Evolutionary conservation across 2,113 vertebrate genomes (phyloP).

Genomic region (Haemorhous mexicanus): DNA sequence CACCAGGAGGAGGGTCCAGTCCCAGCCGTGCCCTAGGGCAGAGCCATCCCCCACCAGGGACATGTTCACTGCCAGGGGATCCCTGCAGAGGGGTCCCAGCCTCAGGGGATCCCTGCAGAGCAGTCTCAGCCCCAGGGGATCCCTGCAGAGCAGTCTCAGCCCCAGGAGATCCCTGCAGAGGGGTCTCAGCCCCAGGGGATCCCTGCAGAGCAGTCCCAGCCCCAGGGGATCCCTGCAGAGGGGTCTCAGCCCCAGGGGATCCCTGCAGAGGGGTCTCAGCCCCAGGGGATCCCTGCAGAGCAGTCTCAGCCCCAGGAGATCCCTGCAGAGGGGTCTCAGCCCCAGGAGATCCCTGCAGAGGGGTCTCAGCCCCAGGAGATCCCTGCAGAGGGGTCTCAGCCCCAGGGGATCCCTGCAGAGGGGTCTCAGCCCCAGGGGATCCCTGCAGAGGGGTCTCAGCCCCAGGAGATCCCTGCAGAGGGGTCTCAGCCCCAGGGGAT

Average conservation of each 20-base stretch:
- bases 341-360: neutral
- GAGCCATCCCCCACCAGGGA: neutral
- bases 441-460: no score
- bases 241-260: neutral
- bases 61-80: rapidly evolving
- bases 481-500: neutral
- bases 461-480: neutral
- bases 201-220: no score
- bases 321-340: neutral
- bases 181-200: neutral
- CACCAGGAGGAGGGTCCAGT: neutral
- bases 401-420: neutral
- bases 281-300: neutral
- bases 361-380: neutral
- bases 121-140: neutral
- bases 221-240: no score
- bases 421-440: neutral
- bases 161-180: neutral
- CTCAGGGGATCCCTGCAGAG: neutral
- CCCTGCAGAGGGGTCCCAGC: neutral
- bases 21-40: neutral
- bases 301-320: neutral
- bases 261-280: no score
- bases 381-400: no score
- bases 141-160: no score